phyloP scores from a whole-genome alignment of 2,888 invertebrate genomes.

The Odiellus spinosus region DNA sequence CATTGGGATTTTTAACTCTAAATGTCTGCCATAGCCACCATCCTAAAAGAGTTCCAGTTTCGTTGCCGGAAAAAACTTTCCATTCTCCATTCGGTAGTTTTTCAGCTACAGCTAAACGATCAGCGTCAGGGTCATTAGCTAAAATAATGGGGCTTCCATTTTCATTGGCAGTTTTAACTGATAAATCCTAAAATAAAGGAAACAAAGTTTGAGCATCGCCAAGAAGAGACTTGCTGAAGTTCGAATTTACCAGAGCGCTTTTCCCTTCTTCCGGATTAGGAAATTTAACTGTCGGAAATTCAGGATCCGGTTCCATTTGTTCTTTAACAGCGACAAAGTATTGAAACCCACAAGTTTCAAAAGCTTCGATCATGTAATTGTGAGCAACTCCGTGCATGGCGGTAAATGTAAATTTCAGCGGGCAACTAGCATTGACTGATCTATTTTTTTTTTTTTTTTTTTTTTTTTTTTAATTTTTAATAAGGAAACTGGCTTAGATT shows the following conservation, averaged over 20 bases:
- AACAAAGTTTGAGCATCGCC: not conserved
- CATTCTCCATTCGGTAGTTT: conserved; percentile 53
- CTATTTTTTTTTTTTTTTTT: no score
- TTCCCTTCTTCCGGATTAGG: conserved; percentile 97
- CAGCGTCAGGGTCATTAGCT: conserved; percentile 98
- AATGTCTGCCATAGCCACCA: conserved; percentile 72
- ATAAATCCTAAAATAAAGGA: conserved; percentile 43
- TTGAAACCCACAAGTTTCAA: conserved; percentile 51
- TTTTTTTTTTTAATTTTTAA: no score
- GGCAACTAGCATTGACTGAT: conserved; percentile 18
- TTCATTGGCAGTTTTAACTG: conserved; percentile 58
- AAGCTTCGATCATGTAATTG: conserved; percentile 53
- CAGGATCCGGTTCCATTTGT: conserved; percentile 80
- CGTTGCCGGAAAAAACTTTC: conserved; percentile 88
- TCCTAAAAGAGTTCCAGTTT: conserved; percentile 78
- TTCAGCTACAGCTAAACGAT: conserved; percentile 84
- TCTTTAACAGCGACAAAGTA: conserved; percentile 32
- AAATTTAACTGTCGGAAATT: conserved; percentile 90
- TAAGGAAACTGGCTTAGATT: no score
- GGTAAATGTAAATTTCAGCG: conserved; percentile 67
- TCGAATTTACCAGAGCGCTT: conserved; percentile 43
- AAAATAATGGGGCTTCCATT: conserved; percentile 56
- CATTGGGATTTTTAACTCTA: conserved; percentile 30
- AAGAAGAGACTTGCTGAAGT: not conserved
- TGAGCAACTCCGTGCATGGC: conserved; percentile 98